Percentiles rank a stretch among this genome's conserved stretches.
These are phyloP conservation scores for Stomatorhinus walkeri DNA, from an alignment of 2,797 vertebrate species.

Conservation along the genomic window DNA sequence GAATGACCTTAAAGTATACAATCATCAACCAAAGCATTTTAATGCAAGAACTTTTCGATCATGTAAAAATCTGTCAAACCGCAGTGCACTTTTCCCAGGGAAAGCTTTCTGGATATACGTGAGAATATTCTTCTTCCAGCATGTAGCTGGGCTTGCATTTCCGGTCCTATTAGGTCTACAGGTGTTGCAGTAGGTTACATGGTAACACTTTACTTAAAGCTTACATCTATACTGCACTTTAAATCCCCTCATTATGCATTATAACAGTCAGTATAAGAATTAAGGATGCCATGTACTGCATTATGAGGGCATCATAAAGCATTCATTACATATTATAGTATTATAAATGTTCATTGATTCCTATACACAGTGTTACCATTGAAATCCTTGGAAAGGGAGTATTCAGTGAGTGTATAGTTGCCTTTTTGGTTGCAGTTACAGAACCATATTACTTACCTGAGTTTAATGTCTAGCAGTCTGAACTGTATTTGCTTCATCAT, in stretches of 20 bases:
- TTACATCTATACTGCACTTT: background rate
- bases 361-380: background rate
- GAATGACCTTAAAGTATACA: constrained; percentile 12
- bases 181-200: background rate
- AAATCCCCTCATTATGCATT: background rate
- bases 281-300: background rate
- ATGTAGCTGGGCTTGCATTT: background rate
- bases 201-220: background rate
- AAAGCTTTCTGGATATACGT: background rate
- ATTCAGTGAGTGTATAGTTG: background rate
- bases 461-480: background rate
- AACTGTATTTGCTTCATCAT: background rate
- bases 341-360: background rate
- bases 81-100: background rate
- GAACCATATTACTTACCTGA: background rate
- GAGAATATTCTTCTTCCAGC: background rate
- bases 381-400: background rate
- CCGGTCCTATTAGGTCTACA: background rate
- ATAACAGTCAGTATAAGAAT: background rate
- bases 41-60: background rate
- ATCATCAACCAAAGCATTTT: background rate
- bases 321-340: background rate
- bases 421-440: background rate
- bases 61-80: background rate
- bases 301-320: background rate